These are phyloP conservation scores for Poeciliopsis gracilis DNA, from an alignment of 2,797 vertebrate species.

Conservation along the genomic window DNA sequence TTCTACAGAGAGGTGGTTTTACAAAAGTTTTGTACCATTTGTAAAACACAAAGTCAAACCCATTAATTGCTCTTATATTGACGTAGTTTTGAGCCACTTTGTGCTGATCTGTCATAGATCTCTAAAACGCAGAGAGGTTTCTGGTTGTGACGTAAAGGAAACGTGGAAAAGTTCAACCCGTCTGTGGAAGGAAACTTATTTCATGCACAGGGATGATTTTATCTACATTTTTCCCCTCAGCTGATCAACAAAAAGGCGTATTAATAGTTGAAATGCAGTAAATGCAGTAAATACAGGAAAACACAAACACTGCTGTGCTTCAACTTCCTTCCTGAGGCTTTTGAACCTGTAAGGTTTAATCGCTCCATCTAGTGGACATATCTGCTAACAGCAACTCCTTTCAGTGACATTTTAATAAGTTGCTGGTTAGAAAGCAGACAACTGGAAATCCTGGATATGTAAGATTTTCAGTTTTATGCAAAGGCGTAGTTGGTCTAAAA, in stretches of 20 bases:
- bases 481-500: background rate
- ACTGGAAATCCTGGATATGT: background rate
- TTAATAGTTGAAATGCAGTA: background rate
- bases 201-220: background rate
- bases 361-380: slow-evolving; percentile 54
- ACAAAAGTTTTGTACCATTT: background rate
- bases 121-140: background rate
- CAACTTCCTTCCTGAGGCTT: background rate
- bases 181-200: background rate
- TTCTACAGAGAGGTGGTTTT: background rate
- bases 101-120: background rate
- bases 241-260: background rate
- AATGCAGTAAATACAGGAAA: background rate
- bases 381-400: background rate
- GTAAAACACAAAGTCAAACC: background rate
- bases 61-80: background rate
- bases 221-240: background rate
- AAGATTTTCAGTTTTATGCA: background rate
- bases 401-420: background rate
- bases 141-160: background rate
- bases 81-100: background rate
- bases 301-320: background rate
- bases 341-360: slow-evolving; percentile 13
- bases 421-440: background rate
- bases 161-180: background rate